A percentile compares a stretch with the other conserved stretches of the same genome.
phyloP scores from a whole-genome alignment of 2,113 vertebrate species.

The Macrotis lagotis region DNA sequence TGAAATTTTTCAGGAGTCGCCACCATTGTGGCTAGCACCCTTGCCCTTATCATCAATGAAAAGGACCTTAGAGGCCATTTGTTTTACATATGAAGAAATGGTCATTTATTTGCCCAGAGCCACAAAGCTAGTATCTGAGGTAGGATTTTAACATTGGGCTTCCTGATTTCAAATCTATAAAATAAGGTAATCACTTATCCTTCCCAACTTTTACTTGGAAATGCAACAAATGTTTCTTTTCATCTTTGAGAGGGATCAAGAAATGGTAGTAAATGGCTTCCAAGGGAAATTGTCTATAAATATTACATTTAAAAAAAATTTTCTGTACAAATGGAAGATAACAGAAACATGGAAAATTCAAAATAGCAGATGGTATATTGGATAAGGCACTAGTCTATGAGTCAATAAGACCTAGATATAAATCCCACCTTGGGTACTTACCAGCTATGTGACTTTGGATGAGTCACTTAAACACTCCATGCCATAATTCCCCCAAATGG shows the following conservation, averaged over 20 bases:
- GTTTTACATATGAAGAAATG: background rate
- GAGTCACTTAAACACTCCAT: background rate
- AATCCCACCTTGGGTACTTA: background rate
- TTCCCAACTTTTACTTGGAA: background rate
- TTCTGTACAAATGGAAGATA: background rate
- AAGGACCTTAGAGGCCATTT: background rate
- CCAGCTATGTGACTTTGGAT: background rate
- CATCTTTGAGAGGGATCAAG: background rate
- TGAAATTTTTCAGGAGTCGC: background rate
- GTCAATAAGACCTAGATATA: background rate
- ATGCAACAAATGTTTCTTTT: background rate
- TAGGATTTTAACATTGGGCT: background rate
- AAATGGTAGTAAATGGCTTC: background rate
- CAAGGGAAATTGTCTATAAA: background rate
- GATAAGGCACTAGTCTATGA: background rate
- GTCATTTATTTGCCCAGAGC: background rate
- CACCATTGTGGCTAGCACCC: background rate
- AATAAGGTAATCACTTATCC: no score
- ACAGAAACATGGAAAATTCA: background rate
- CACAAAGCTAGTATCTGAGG: background rate
- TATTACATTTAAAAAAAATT: constrained; percentile 3
- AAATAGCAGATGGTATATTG: background rate
- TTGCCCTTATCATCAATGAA: background rate
- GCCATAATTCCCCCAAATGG: background rate
- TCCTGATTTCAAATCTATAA: background rate